A percentile compares a stretch with the other conserved stretches of the same genome.
These are phyloP conservation scores for Genyomyrus donnyi DNA, from an alignment of 2,113 vertebrate species.

Conservation along the genomic window DNA sequence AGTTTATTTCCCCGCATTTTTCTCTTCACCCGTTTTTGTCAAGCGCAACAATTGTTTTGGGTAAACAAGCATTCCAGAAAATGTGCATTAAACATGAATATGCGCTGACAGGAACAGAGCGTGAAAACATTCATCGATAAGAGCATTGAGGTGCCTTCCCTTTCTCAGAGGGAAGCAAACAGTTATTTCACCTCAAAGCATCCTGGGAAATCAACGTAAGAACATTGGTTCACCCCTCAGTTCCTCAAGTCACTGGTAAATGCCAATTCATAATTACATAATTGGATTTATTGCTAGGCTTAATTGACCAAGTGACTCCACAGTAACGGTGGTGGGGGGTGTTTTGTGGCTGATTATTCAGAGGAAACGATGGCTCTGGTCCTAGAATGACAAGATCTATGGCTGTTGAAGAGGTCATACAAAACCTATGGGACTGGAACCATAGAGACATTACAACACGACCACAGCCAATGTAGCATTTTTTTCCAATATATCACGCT, in stretches of 20 bases:
- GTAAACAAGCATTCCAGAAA: constrained; percentile 11
- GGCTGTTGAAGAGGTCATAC: neutral
- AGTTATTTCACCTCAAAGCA: neutral
- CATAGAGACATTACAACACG: neutral
- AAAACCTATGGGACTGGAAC: neutral
- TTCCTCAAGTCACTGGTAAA: constrained; percentile 14
- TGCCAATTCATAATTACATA: constrained; percentile 6
- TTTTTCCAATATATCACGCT: neutral
- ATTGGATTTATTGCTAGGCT: neutral
- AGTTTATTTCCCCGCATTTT: neutral
- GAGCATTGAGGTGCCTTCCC: neutral
- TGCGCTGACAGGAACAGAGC: neutral
- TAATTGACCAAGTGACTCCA: constrained; percentile 10
- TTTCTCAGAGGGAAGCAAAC: neutral
- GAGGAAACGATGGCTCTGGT: neutral
- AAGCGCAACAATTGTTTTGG: constrained; percentile 12
- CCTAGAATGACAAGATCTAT: neutral
- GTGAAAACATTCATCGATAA: neutral
- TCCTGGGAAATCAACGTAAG: neutral
- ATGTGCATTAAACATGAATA: constrained; percentile 16
- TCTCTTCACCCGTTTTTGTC: neutral
- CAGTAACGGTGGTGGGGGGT: neutral
- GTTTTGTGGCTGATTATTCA: neutral
- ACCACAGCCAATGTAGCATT: neutral
- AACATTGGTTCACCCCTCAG: neutral